Percentiles rank a stretch among this genome's conserved stretches.
These are phyloP conservation scores for Drosophila biarmipes DNA, from an alignment of 1,140 invertebrate species.

Conservation along the genomic window DNA sequence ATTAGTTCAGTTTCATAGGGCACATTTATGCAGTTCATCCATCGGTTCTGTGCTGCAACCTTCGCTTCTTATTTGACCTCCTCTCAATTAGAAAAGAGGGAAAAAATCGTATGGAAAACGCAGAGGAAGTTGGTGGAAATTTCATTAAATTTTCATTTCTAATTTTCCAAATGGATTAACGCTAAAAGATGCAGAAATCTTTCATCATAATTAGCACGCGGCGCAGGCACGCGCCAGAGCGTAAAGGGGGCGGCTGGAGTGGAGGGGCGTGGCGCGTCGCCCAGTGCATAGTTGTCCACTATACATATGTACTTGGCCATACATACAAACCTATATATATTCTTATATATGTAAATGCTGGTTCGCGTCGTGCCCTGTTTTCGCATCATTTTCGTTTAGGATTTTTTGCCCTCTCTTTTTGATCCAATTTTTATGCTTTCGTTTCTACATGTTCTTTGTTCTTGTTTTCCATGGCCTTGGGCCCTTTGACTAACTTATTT, in stretches of 20 bases:
- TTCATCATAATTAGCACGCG: constrained; percentile 81
- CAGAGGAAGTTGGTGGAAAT: constrained; percentile 69
- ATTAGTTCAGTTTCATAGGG: background rate
- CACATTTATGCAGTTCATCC: background rate
- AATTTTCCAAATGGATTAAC: constrained; percentile 83
- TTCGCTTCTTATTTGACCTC: constrained; percentile 17
- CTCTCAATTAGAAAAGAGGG: constrained; percentile 9
- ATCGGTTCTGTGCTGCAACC: background rate
- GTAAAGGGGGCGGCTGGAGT: constrained; percentile 6
- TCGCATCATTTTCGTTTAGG: constrained; percentile 46
- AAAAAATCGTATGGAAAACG: constrained; percentile 54
- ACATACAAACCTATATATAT: background rate
- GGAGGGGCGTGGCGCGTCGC: constrained; percentile 1
- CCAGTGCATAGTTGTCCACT: constrained; percentile 68
- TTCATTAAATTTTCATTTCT: constrained; percentile 83
- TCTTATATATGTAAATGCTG: constrained; percentile 29
- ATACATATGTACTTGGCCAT: constrained; percentile 14
- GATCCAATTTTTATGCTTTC: constrained; percentile 46
- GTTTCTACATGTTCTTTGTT: constrained; percentile 54
- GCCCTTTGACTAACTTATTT: constrained; percentile 80
- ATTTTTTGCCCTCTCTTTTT: constrained; percentile 17
- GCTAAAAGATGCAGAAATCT: constrained; percentile 82
- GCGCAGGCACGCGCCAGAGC: constrained; percentile 47
- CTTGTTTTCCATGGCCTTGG: constrained; percentile 62
- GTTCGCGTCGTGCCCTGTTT: constrained; percentile 35